phyloP scores from a whole-genome alignment of 2,113 vertebrate species.

The Nothocercus julius region DNA sequence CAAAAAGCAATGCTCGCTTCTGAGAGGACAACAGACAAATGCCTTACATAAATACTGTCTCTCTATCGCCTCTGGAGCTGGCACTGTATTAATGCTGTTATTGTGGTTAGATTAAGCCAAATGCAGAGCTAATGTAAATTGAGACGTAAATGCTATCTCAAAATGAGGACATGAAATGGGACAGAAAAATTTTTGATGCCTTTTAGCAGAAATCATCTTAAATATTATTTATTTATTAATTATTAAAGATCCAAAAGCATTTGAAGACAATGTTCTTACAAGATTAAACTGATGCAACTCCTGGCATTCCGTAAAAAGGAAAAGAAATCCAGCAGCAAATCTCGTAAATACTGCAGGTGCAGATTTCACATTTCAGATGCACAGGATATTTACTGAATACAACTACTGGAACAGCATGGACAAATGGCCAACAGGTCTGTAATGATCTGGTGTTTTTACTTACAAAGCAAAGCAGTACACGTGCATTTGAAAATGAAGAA shows the following conservation, averaged over 20 bases:
- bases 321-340: background rate
- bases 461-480: background rate
- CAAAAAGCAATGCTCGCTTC: background rate
- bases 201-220: background rate
- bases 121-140: conserved; percentile 34
- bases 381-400: background rate
- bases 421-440: background rate
- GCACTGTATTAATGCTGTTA: conserved; percentile 1
- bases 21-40: conserved; percentile 11
- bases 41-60: background rate
- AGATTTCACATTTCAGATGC: background rate
- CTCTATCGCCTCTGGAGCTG: background rate
- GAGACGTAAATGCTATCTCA: conserved; percentile 30
- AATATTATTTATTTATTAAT: background rate
- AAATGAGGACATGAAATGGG: conserved; percentile 30
- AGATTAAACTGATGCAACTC: background rate
- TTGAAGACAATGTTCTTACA: background rate
- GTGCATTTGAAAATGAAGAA: background rate
- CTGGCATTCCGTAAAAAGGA: background rate
- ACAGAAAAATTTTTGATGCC: background rate
- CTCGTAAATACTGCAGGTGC: background rate
- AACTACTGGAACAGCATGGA: fast-evolving
- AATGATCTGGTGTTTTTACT: background rate
- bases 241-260: conserved; percentile 11
- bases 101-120: conserved; percentile 41